Percentiles rank a stretch among this genome's conserved stretches.
Conservation (phyloP, 1,140 invertebrate species). For the Drosophila chauvacae region DNA sequence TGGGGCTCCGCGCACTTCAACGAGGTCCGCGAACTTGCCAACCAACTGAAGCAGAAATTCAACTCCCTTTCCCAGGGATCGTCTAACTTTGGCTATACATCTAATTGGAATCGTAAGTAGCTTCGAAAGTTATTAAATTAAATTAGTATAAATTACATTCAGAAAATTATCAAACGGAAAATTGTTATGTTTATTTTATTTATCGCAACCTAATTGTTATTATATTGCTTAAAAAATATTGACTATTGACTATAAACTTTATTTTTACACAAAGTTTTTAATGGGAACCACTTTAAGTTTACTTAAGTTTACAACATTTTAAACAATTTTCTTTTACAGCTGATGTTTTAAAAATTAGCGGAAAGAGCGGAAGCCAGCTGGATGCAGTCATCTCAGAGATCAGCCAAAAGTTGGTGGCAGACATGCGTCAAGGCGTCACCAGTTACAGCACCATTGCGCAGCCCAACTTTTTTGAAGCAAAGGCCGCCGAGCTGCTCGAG, state of each 20-base stretch:
- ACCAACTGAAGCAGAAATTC: conserved; percentile 67
- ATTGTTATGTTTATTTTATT: no score
- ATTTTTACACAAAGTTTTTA: no score
- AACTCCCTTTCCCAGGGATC: conserved; percentile 65
- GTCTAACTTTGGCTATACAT: conserved; percentile 19
- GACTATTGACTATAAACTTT: no score
- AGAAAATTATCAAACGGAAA: no score
- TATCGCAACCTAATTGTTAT: no score
- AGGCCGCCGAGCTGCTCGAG: conserved; percentile 64
- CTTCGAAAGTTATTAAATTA: neutral
- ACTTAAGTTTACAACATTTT: neutral
- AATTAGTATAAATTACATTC: no score
- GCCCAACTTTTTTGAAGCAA: conserved; percentile 73
- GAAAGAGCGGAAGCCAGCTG: conserved; percentile 60
- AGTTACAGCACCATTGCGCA: conserved; percentile 67
- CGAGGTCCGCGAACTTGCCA: conserved; percentile 72
- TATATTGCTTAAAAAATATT: no score
- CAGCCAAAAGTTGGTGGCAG: conserved; percentile 64
- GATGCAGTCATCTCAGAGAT: conserved; percentile 55
- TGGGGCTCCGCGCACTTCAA: conserved; percentile 65
- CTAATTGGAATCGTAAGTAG: conserved; percentile 67
- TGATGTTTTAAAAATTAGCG: conserved; percentile 61
- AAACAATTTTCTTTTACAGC: conserved; percentile 32
- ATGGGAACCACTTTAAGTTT: no score
- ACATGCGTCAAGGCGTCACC: conserved; percentile 64